phyloP scores from a whole-genome alignment of 2,797 vertebrate species.

The Todus mexicanus region DNA sequence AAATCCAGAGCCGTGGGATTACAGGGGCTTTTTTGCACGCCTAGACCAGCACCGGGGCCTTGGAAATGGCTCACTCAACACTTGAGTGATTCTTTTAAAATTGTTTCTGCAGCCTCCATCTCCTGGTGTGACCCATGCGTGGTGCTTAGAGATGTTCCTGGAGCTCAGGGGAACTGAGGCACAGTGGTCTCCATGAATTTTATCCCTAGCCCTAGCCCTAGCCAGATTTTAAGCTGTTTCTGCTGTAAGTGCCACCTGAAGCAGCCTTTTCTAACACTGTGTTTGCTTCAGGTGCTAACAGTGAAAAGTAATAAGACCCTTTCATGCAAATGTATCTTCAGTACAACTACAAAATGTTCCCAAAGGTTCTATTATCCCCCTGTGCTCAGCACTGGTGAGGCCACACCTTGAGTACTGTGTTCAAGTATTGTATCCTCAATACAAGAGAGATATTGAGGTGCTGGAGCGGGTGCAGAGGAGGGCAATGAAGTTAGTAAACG shows the following conservation, averaged over 20 bases:
- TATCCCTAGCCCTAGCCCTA: background rate
- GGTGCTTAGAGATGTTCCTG: background rate
- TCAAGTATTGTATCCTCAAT: too few relatives aligned
- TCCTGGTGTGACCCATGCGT: rapidly evolving
- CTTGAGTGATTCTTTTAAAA: background rate
- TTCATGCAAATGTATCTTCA: background rate
- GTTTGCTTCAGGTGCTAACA: background rate
- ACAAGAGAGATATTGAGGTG: too few relatives aligned
- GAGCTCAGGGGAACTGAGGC: background rate
- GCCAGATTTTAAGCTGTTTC: background rate
- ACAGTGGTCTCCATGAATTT: background rate
- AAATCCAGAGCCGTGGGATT: background rate
- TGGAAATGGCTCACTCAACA: rapidly evolving
- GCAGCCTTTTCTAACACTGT: background rate
- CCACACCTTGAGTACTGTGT: too few relatives aligned
- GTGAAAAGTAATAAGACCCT: background rate
- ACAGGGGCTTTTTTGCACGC: background rate
- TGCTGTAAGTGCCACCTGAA: background rate
- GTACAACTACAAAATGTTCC: background rate
- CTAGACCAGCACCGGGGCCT: background rate
- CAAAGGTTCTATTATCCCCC: background rate
- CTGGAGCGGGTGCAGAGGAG: too few relatives aligned
- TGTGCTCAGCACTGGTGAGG: too few relatives aligned
- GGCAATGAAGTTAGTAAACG: too few relatives aligned
- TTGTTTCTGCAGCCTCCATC: background rate